Evolutionary conservation across 2,888 invertebrate genomes (phyloP).

Genomic region (Polymixis lichenea): DNA sequence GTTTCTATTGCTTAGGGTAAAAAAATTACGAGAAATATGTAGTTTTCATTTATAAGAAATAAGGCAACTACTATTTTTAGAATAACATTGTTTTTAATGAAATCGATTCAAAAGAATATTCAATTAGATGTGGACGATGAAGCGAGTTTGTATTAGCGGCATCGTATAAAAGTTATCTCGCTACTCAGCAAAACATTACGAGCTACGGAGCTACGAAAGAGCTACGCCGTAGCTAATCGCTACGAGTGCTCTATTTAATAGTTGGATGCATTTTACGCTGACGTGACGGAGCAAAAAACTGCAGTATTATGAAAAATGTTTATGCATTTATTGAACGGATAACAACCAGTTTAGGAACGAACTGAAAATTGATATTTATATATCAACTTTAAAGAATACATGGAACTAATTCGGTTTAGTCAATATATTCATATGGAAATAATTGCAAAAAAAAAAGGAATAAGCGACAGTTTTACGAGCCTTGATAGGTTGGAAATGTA

Average conservation of each 20-base stretch:
- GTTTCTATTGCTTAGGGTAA: conserved; percentile 74
- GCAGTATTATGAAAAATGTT: conserved; percentile 38
- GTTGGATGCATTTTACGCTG: conserved; percentile 37
- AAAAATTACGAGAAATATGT: conserved; percentile 48
- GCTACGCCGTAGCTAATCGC: conserved; percentile 61
- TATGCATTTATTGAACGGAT: conserved; percentile 37
- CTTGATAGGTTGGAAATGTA: conserved; percentile 7
- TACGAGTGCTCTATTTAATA: conserved; percentile 46
- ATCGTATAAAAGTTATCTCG: conserved; percentile 32
- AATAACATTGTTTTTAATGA: conserved; percentile 57
- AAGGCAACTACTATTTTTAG: conserved; percentile 65
- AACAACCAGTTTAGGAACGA: conserved; percentile 32
- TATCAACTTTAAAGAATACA: conserved; percentile 29
- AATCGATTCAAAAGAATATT: conserved; percentile 52
- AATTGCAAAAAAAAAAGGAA: conserved; percentile 37
- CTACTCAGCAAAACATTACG: conserved; percentile 10
- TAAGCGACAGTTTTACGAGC: conserved; percentile 36
- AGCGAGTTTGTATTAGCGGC: conserved; percentile 12
- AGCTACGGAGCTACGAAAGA: conserved; percentile 40
- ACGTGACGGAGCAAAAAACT: conserved; percentile 42
- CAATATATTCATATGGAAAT: conserved; percentile 31
- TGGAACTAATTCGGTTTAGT: conserved; percentile 15
- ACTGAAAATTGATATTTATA: conserved; percentile 49
- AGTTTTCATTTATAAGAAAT: conserved; percentile 48
- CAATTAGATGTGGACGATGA: conserved; percentile 18